These are phyloP conservation scores for Tribolium freemani DNA, from an alignment of 2,888 invertebrate species.

Conservation along the genomic window DNA sequence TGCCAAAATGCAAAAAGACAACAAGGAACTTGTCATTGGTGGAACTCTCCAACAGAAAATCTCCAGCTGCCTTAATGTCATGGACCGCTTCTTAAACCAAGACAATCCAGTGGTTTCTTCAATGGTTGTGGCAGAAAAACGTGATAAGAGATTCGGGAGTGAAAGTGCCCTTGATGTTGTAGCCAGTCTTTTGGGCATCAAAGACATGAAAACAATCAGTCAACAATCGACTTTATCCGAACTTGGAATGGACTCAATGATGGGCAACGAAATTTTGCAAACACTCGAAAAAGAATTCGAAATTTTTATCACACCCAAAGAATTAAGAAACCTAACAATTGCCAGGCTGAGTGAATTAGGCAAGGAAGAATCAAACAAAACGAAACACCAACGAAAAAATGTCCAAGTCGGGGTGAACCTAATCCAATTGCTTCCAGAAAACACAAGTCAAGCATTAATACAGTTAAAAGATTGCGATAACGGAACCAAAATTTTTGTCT, in stretches of 20 bases:
- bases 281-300: conserved; percentile 91
- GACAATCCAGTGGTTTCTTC: conserved; percentile 79
- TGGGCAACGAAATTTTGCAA: conserved; percentile 97
- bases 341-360: conserved; percentile 69
- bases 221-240: conserved; percentile 78
- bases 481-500: conserved; percentile 70
- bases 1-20: conserved; percentile 71
- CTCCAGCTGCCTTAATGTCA: conserved; percentile 73
- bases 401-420: no score
- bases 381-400: no score
- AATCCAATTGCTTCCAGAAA: no score
- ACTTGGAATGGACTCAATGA: conserved; percentile 96
- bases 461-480: not conserved
- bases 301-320: conserved; percentile 86
- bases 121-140: conserved; percentile 91
- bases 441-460: no score
- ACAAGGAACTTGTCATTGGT: conserved; percentile 67
- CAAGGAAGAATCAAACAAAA: conserved; percentile 30
- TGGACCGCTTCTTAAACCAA: conserved; percentile 81
- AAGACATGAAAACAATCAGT: conserved; percentile 78
- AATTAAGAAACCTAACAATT: conserved; percentile 86
- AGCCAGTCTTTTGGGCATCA: conserved; percentile 61
- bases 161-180: conserved; percentile 82
- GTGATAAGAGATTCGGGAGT: conserved; percentile 70
- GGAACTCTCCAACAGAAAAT: conserved; percentile 80